phyloP scores from a whole-genome alignment of 92 coral and sea anemone species.

The Isaurus tuberculatus region DNA sequence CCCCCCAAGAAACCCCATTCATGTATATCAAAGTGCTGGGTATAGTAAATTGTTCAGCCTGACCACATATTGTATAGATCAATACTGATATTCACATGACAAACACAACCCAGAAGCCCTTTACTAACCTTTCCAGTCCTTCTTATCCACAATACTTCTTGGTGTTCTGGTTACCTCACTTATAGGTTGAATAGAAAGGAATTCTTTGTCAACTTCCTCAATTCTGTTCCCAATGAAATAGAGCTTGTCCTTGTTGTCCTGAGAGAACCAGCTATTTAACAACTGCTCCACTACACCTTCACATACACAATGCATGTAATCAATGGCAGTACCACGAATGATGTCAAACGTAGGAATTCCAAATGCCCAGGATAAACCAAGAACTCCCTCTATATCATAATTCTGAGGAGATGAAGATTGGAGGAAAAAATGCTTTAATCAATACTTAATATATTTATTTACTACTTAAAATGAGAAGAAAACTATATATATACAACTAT shows the following conservation, averaged over 20 bases:
- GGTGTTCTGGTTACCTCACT: neutral
- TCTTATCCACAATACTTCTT: neutral
- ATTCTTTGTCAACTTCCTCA: neutral
- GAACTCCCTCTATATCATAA: neutral
- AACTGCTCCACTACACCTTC: neutral
- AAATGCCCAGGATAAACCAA: neutral
- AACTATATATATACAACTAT: too few relatives aligned
- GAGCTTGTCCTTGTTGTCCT: neutral
- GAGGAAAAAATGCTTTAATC: too few relatives aligned
- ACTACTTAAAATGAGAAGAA: too few relatives aligned
- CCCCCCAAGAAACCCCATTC: too few relatives aligned
- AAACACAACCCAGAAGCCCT: neutral
- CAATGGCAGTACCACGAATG: neutral
- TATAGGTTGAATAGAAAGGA: constrained; percentile 31
- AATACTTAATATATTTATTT: too few relatives aligned
- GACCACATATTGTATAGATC: too few relatives aligned
- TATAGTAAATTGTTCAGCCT: neutral
- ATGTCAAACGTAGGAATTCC: neutral
- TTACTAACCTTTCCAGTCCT: neutral
- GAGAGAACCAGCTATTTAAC: constrained; percentile 22
- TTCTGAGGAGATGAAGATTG: neutral
- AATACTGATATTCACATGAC: too few relatives aligned
- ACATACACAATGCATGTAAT: neutral
- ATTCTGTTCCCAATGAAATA: neutral
- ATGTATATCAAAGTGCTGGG: too few relatives aligned